Evolutionary conservation across 1,140 invertebrate species (phyloP).

Genomic region (Danaus melanippus): DNA sequence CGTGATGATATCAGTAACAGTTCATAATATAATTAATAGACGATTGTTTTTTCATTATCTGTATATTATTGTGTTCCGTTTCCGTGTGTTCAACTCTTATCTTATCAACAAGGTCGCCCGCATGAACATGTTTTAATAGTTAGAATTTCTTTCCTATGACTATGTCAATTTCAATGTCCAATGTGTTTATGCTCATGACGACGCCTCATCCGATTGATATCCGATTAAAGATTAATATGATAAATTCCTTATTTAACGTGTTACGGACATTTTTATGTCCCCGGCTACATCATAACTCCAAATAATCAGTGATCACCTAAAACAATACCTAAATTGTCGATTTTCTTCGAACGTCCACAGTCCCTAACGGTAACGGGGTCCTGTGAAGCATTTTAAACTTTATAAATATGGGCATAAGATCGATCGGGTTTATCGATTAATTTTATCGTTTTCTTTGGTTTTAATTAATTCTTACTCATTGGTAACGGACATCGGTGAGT

Average conservation of each 20-base stretch:
- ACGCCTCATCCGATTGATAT: slow-evolving; percentile 9
- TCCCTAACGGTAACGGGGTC: slow-evolving; percentile 38
- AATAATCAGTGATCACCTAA: slow-evolving; percentile 31
- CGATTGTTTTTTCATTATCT: slow-evolving; percentile 8
- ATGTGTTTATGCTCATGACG: neutral
- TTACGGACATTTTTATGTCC: slow-evolving; percentile 15
- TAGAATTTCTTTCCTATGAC: slow-evolving; percentile 16
- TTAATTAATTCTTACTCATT: slow-evolving; percentile 64
- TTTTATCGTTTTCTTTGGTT: slow-evolving; percentile 43
- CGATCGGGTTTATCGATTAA: slow-evolving; percentile 23
- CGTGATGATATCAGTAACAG: too few species aligned
- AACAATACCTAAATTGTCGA: slow-evolving; percentile 49
- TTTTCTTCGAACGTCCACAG: slow-evolving; percentile 35
- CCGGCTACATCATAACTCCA: slow-evolving; percentile 18
- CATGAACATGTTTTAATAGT: slow-evolving; percentile 11
- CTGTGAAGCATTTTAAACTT: slow-evolving; percentile 26
- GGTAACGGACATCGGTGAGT: slow-evolving; percentile 52
- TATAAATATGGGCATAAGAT: slow-evolving; percentile 26
- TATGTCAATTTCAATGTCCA: slow-evolving; percentile 1
- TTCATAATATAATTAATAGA: slow-evolving; percentile 1
- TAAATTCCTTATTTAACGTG: slow-evolving; percentile 18
- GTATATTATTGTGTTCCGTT: slow-evolving; percentile 6
- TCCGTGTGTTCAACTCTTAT: slow-evolving; percentile 14
- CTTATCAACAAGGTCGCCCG: slow-evolving; percentile 24
- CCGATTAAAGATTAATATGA: slow-evolving; percentile 2